Evolutionary conservation across 2,113 vertebrate species (phyloP).

Genomic region (Lucifuga dentata): DNA sequence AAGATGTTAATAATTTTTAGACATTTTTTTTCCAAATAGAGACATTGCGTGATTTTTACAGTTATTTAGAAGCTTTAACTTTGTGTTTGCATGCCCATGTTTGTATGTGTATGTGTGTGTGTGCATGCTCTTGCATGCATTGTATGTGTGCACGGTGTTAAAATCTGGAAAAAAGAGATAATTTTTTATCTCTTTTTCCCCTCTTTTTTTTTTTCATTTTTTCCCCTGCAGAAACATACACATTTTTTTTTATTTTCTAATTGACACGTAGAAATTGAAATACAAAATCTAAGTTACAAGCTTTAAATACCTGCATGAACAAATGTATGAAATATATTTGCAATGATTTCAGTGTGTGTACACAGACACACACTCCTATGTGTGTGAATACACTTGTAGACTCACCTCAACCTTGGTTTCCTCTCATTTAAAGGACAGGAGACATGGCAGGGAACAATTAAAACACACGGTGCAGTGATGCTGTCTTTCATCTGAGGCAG

Average conservation of each 20-base stretch:
- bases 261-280: no score
- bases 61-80: not conserved
- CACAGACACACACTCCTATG: constrained; percentile 7
- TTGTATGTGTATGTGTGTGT: not conserved
- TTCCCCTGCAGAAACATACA: no score
- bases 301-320: not conserved
- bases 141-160: no score
- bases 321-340: constrained; percentile 3
- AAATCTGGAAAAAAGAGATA: no score
- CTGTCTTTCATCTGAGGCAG: constrained; percentile 85
- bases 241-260: no score
- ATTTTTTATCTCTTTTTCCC: no score
- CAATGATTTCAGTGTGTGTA: not conserved
- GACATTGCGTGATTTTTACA: not conserved
- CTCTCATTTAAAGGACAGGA: constrained; percentile 82
- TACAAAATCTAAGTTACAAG: no score
- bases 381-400: constrained; percentile 33
- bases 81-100: not conserved
- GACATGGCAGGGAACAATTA: constrained; percentile 59
- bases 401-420: constrained; percentile 8
- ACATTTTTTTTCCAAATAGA: not conserved
- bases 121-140: no score
- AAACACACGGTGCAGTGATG: constrained; percentile 44
- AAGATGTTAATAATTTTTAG: not conserved
- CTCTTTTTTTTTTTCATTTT: no score